Conservation (phyloP, 1,140 invertebrate species). For the Drosophila kepulauana region DNA sequence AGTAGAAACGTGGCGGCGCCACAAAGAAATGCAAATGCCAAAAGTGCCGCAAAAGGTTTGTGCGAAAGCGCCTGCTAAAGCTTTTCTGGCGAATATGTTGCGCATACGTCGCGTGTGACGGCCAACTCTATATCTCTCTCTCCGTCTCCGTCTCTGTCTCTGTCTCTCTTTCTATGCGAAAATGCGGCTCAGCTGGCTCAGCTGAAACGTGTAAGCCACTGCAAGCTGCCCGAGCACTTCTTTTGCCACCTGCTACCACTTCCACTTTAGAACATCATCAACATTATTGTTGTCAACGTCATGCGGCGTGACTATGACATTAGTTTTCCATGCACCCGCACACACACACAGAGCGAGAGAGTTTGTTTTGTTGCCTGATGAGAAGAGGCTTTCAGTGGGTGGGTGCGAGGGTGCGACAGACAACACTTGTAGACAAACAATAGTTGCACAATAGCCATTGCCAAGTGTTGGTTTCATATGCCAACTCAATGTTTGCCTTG, state of each 20-base stretch:
- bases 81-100: conserved; percentile 18
- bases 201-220: not conserved
- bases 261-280: conserved; percentile 38
- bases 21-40: conserved; percentile 67
- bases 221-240: not conserved
- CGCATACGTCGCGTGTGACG: conserved; percentile 21
- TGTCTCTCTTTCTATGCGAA: no score
- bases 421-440: conserved; percentile 30
- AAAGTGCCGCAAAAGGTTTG: conserved; percentile 20
- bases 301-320: conserved; percentile 75
- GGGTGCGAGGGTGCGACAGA: not conserved
- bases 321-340: conserved; percentile 58
- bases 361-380: conserved; percentile 6
- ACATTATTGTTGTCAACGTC: conserved; percentile 69
- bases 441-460: conserved; percentile 32
- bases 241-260: not conserved
- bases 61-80: no score
- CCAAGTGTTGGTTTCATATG: conserved; percentile 42
- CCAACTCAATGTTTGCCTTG: conserved; percentile 27
- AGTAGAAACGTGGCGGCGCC: not conserved
- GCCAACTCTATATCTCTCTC: not conserved
- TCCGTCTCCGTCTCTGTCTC: no score
- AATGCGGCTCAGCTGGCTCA: conserved; percentile 1
- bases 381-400: not conserved
- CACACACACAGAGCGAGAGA: not conserved